A percentile compares a stretch with the other conserved stretches of the same genome.
These are phyloP conservation scores for Bagarius yarrelli DNA, from an alignment of 2,113 vertebrate genomes.

Conservation along the genomic window DNA sequence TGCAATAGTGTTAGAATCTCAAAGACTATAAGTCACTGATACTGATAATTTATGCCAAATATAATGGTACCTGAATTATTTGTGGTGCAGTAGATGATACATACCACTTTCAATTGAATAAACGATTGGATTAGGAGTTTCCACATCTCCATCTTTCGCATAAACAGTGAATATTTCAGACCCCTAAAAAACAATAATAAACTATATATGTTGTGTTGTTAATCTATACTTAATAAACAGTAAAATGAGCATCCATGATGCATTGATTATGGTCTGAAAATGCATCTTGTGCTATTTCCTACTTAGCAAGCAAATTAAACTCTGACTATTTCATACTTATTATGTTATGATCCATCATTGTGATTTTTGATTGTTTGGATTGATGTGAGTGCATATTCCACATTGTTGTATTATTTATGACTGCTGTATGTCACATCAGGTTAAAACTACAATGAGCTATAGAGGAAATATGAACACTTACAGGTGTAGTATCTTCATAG, in stretches of 20 bases:
- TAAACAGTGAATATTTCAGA: constrained; percentile 87
- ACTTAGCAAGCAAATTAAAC: not conserved
- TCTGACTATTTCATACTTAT: no score
- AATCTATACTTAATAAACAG: not conserved
- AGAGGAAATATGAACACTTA: constrained; percentile 65
- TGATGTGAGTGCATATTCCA: no score
- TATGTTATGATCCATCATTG: no score
- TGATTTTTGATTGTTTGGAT: no score
- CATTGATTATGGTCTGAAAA: not conserved
- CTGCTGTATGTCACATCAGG: not conserved
- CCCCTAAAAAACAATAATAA: constrained; percentile 69
- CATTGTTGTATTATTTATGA: not conserved
- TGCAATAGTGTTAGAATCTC: not conserved
- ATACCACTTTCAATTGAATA: constrained; percentile 86
- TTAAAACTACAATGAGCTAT: not conserved
- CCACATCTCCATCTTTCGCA: constrained; percentile 89
- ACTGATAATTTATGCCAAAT: not conserved
- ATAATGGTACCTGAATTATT: not conserved
- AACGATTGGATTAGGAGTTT: constrained; percentile 81
- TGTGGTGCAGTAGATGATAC: constrained; percentile 21
- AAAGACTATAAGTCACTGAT: not conserved
- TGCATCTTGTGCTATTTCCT: not conserved
- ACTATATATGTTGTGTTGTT: not conserved
- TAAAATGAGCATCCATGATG: not conserved
- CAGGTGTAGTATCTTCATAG: constrained; percentile 85